Conservation (phyloP, 1,140 invertebrate genomes). For the Brachionus rubens region DNA sequence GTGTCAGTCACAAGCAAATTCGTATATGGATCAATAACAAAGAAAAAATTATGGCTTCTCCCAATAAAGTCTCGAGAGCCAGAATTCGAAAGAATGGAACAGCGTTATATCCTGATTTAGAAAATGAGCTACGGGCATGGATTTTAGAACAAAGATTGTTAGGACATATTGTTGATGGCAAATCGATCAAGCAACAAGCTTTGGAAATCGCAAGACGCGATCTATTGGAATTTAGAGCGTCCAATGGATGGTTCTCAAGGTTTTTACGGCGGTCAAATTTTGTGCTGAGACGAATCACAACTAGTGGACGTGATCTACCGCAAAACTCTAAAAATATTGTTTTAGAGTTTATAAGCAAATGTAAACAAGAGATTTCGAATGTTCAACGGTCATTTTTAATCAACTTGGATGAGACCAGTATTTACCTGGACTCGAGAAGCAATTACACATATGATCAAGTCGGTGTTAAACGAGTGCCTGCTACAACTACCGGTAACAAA, state of each 20-base stretch:
- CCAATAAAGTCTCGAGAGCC: neutral
- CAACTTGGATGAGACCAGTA: neutral
- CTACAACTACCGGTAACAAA: neutral
- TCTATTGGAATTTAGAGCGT: neutral
- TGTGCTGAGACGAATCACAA: neutral
- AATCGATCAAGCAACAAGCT: neutral
- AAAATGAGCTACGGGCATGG: neutral
- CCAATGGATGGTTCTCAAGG: constrained; percentile 4
- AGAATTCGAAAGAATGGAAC: neutral
- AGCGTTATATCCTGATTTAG: neutral
- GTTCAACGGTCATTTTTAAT: neutral
- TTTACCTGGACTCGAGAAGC: too few species aligned
- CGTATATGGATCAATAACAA: neutral
- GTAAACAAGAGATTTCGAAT: neutral
- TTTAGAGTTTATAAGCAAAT: neutral
- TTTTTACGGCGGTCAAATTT: neutral
- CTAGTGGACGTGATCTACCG: neutral
- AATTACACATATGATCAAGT: neutral
- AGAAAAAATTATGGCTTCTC: too few species aligned
- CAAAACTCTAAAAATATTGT: neutral
- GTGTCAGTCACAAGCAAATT: too few species aligned
- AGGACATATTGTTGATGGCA: neutral
- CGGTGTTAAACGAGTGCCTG: neutral
- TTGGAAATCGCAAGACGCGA: neutral
- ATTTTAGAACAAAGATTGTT: constrained; percentile 2